Percentiles rank a stretch among this genome's conserved stretches.
These are phyloP conservation scores for Camponotus fellah DNA, from an alignment of 2,888 invertebrate genomes.

Conservation along the genomic window DNA sequence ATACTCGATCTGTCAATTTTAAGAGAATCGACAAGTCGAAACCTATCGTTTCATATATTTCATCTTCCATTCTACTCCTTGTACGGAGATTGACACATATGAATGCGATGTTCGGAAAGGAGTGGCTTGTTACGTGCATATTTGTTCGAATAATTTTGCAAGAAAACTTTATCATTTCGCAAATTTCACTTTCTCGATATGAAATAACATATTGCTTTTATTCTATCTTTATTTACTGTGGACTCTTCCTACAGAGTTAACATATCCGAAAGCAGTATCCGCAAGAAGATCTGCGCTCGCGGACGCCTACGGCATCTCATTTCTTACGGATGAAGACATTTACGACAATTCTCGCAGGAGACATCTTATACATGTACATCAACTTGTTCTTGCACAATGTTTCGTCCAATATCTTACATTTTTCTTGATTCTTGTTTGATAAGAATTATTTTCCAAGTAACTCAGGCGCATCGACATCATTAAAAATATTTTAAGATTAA, in stretches of 20 bases:
- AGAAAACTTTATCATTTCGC: not conserved
- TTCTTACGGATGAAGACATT: conserved; percentile 85
- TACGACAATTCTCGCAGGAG: conserved; percentile 84
- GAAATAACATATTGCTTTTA: conserved; percentile 42
- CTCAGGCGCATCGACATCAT: conserved; percentile 30
- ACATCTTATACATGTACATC: conserved; percentile 38
- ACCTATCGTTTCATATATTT: not conserved
- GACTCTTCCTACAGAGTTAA: conserved; percentile 72
- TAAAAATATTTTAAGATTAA: not conserved
- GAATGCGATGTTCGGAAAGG: not conserved
- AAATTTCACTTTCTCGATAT: conserved; percentile 8
- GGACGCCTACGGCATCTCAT: conserved; percentile 84
- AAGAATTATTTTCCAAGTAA: conserved; percentile 16
- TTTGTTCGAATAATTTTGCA: not conserved
- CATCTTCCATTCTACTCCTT: not conserved
- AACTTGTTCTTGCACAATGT: conserved; percentile 64
- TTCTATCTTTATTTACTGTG: conserved; percentile 64
- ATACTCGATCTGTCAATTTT: not conserved
- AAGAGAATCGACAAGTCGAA: not conserved
- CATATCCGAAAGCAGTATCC: conserved; percentile 77
- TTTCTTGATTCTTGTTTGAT: not conserved
- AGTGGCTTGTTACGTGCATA: not conserved
- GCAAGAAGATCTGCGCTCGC: conserved; percentile 75
- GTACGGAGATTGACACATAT: not conserved
- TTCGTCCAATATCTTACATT: conserved; percentile 64